Evolutionary conservation across 2,888 invertebrate genomes (phyloP), one percentile per base, ranked within the genome.

Genomic region (Polyommatus iphigenia): DNA sequence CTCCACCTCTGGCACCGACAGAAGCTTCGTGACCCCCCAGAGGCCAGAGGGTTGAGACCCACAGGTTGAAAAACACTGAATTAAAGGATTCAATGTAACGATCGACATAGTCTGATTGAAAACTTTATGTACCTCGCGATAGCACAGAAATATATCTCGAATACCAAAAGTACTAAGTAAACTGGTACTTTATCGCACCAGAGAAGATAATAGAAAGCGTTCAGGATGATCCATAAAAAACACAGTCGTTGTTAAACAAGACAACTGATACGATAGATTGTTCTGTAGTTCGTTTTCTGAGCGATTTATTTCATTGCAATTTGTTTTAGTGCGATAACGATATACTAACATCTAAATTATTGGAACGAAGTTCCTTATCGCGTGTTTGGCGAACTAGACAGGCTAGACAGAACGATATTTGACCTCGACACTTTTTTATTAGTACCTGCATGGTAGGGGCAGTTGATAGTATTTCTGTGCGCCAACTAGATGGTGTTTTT

Each of bases 81-180:
- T 46, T 88, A 87, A 85, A 82, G 83, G 84, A 84, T 83, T 82
- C 83, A 87, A 84, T 82, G 83, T 86, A 86, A 85, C 83, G 85
- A 84, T 84, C 83, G 83, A 84, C 83, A 81, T 82, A 83, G 79
- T 80, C 79, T 79, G 81, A 87, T 87, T 87, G 84, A 84, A 87
- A 87, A 86, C 85, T 88, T 88, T 86, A 84, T 83, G 84, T 83
- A 77, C 80, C 82, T 82, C 82, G 81, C 82, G 82, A 84, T 83
- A 83, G 82, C 82, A 79, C 78, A 80, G 81, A 82, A 83, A 82
- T 83, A 81, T 82, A 54, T 18, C 83, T 83, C 83, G 83, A 82
- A 82, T 80, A 82, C 81, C 83, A 82, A 83, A 83, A 82, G 83
- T 81, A 81, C 81, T 81, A 81, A 82, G 82, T 83, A 82, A 83